Evolutionary conservation across 2,888 invertebrate species (phyloP).

Genomic region (Candidula unifasciata): DNA sequence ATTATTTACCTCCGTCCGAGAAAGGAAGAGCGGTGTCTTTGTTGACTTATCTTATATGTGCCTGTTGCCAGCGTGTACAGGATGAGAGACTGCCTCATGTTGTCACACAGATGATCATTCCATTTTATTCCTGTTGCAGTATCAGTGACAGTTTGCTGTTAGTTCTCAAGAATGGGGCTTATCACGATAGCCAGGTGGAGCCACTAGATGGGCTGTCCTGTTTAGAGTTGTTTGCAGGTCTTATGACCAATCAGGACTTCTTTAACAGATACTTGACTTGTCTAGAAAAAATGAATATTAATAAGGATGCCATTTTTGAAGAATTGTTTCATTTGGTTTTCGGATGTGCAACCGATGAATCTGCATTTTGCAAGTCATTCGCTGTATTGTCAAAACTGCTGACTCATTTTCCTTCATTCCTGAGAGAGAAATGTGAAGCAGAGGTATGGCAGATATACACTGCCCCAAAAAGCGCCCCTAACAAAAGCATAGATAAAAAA

Average conservation of each 20-base stretch:
- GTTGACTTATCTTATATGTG: background rate
- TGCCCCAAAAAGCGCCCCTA: background rate
- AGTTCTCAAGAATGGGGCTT: background rate
- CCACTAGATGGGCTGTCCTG: conserved; percentile 18
- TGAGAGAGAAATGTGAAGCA: conserved; percentile 4
- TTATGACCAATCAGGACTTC: conserved; percentile 22
- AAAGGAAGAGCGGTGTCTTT: conserved; percentile 25
- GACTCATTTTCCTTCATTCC: conserved; percentile 3
- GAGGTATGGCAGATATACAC: conserved; percentile 40
- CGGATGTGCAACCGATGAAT: background rate
- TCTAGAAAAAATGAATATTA: background rate
- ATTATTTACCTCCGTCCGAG: conserved; percentile 36
- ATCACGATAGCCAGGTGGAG: conserved; percentile 13
- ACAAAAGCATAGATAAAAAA: background rate
- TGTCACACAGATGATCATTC: conserved; percentile 38
- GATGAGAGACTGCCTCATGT: conserved; percentile 4
- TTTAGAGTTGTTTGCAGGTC: conserved; percentile 31
- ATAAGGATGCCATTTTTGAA: conserved; percentile 20
- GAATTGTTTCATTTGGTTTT: conserved; percentile 25
- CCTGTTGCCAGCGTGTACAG: conserved; percentile 18
- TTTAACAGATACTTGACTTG: conserved; percentile 21
- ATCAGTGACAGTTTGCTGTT: background rate
- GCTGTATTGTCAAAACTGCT: conserved; percentile 34
- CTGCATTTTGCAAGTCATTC: conserved; percentile 43
- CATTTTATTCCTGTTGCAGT: background rate